These are phyloP conservation scores for Tillus elongatus DNA, from an alignment of 2,888 invertebrate species.

Conservation along the genomic window DNA sequence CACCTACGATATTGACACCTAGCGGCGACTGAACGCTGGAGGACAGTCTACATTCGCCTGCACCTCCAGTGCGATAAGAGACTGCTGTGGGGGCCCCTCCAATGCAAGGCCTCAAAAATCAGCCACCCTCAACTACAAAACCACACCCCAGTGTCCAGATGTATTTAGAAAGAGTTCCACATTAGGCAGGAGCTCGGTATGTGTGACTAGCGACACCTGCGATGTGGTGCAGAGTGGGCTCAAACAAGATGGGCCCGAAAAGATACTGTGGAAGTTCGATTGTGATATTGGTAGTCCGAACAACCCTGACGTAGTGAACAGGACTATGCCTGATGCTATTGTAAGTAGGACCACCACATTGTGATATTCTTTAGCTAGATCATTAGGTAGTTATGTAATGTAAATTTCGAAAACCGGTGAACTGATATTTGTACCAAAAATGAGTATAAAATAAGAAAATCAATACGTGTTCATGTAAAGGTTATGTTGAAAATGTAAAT, in stretches of 20 bases:
- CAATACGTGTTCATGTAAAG: too few species aligned
- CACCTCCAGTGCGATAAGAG: slow-evolving; percentile 38
- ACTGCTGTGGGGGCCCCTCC: slow-evolving; percentile 40
- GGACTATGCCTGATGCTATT: slow-evolving; percentile 36
- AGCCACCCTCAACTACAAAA: slow-evolving; percentile 34
- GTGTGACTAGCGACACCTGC: slow-evolving; percentile 52
- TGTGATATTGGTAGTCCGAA: slow-evolving; percentile 40
- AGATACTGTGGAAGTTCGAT: slow-evolving; percentile 42
- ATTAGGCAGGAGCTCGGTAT: slow-evolving; percentile 21
- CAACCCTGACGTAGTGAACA: slow-evolving; percentile 39
- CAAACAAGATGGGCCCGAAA: slow-evolving; percentile 69
- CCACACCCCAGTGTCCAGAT: slow-evolving; percentile 32
- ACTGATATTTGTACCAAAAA: too few species aligned
- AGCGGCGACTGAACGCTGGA: slow-evolving; percentile 42
- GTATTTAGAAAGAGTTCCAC: slow-evolving; percentile 28
- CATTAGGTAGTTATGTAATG: too few species aligned
- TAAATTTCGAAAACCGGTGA: too few species aligned
- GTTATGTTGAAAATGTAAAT: too few species aligned
- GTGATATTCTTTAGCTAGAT: slow-evolving; percentile 34
- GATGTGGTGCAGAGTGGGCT: slow-evolving; percentile 83
- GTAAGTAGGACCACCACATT: slow-evolving; percentile 41
- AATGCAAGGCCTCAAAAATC: slow-evolving; percentile 27
- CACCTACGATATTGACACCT: slow-evolving; percentile 50
- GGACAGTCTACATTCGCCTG: slow-evolving; percentile 35
- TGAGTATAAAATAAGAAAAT: too few species aligned